Evolutionary conservation across 2,888 invertebrate genomes (phyloP).

Genomic region (Helobdella robusta): DNA sequence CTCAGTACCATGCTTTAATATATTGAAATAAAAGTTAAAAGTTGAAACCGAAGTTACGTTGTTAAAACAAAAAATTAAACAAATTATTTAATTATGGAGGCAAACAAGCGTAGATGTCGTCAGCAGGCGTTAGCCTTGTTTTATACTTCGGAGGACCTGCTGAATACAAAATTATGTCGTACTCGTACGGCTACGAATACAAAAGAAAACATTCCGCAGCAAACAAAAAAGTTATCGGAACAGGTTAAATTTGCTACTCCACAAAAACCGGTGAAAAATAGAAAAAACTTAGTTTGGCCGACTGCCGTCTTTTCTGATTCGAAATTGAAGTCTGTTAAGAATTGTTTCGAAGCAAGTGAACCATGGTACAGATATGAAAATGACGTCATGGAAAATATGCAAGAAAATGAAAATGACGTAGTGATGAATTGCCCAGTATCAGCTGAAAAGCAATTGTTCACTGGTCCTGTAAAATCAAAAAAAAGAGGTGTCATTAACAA

Average conservation of each 20-base stretch:
- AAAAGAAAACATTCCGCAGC: too few species aligned
- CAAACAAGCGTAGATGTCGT: not conserved
- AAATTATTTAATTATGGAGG: not conserved
- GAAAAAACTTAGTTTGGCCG: conserved; percentile 15
- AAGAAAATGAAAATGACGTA: too few species aligned
- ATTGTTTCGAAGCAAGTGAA: conserved; percentile 19
- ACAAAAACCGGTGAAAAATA: too few species aligned
- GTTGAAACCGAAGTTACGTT: not conserved
- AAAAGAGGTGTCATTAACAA: not conserved
- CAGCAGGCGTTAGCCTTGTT: too few species aligned
- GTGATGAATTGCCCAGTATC: too few species aligned
- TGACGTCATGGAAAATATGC: not conserved
- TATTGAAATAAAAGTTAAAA: not conserved
- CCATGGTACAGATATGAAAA: conserved; percentile 12
- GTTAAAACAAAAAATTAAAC: not conserved
- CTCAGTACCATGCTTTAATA: too few species aligned
- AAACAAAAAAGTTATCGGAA: too few species aligned
- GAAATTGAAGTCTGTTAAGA: not conserved
- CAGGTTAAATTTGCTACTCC: too few species aligned
- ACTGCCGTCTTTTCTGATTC: conserved; percentile 5
- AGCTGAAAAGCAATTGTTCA: too few species aligned
- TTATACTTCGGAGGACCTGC: too few species aligned
- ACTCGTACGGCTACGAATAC: too few species aligned
- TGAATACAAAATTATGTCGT: too few species aligned
- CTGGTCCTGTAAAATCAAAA: not conserved